phyloP scores from a whole-genome alignment of 2,797 vertebrate genomes.

The Melanotaenia maccullochi region DNA sequence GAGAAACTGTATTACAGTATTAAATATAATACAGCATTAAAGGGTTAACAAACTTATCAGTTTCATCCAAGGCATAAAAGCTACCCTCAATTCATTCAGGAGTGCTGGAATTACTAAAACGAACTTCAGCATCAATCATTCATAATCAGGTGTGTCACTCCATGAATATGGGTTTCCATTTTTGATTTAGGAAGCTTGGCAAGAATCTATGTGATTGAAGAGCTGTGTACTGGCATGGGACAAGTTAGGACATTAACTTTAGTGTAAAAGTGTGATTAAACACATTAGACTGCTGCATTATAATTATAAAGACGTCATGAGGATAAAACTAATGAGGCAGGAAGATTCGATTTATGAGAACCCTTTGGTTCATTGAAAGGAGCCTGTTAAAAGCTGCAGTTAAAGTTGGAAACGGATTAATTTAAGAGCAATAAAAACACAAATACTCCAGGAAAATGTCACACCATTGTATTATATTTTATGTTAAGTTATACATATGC shows the following conservation, averaged over 20 bases:
- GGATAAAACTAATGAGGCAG: constrained; percentile 55
- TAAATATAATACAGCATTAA: too few species aligned
- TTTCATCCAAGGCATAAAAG: constrained; percentile 4
- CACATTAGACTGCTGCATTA: constrained; percentile 53
- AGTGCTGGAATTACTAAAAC: constrained; percentile 35
- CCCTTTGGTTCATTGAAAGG: constrained; percentile 27
- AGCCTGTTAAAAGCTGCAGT: constrained; percentile 27
- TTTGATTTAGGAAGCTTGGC: constrained; percentile 50
- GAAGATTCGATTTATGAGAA: constrained; percentile 34
- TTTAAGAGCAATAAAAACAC: constrained; percentile 27
- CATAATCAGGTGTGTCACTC: constrained; percentile 20
- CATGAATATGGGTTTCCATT: constrained; percentile 51
- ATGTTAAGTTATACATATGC: neutral
- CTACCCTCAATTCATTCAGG: constrained; percentile 18
- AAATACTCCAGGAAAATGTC: constrained; percentile 7
- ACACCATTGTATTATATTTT: neutral
- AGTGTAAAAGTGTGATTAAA: constrained; percentile 58
- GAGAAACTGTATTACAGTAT: too few species aligned
- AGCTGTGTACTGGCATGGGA: constrained; percentile 33
- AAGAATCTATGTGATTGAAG: constrained; percentile 27
- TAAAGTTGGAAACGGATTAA: constrained; percentile 32
- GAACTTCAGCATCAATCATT: constrained; percentile 41
- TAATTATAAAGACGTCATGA: constrained; percentile 57
- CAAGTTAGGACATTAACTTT: constrained; percentile 55
- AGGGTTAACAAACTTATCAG: neutral